Percentiles rank a stretch among this genome's conserved stretches.
Conservation (phyloP, 2,888 invertebrate species). For the Antitype chi region DNA sequence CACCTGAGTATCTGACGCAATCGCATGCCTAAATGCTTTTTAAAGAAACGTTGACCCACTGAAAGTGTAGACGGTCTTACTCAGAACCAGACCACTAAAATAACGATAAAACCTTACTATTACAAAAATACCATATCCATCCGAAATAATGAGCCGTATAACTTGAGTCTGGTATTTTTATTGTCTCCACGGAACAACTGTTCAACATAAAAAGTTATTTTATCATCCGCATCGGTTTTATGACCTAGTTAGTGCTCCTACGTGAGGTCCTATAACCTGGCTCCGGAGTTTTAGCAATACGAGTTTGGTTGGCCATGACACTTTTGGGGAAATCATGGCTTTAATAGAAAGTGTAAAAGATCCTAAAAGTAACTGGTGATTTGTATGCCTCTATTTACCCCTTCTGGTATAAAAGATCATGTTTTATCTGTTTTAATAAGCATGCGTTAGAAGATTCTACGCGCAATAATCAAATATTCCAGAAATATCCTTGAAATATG, state of each 20-base stretch:
- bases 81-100: slow-evolving; percentile 45
- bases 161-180: slow-evolving; percentile 56
- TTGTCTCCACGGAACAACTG: slow-evolving; percentile 44
- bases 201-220: slow-evolving; percentile 58
- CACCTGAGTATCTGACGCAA: not conserved
- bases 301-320: slow-evolving; percentile 1
- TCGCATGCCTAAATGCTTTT: not conserved
- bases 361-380: not conserved
- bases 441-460: not conserved
- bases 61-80: slow-evolving; percentile 1
- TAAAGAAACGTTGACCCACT: not conserved
- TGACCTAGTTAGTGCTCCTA: slow-evolving; percentile 49
- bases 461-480: not conserved
- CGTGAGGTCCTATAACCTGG: slow-evolving; percentile 42
- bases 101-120: slow-evolving; percentile 43
- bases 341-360: not conserved
- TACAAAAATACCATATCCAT: slow-evolving; percentile 33
- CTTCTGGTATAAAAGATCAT: not conserved
- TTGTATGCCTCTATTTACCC: not conserved
- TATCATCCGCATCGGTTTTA: slow-evolving; percentile 57
- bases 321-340: slow-evolving; percentile 3
- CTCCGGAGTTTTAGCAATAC: slow-evolving; percentile 16
- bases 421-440: not conserved
- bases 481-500: not conserved
- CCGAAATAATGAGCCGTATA: slow-evolving; percentile 46